Evolutionary conservation across 2,888 invertebrate genomes (phyloP).

Genomic region (Macaria liturata): DNA sequence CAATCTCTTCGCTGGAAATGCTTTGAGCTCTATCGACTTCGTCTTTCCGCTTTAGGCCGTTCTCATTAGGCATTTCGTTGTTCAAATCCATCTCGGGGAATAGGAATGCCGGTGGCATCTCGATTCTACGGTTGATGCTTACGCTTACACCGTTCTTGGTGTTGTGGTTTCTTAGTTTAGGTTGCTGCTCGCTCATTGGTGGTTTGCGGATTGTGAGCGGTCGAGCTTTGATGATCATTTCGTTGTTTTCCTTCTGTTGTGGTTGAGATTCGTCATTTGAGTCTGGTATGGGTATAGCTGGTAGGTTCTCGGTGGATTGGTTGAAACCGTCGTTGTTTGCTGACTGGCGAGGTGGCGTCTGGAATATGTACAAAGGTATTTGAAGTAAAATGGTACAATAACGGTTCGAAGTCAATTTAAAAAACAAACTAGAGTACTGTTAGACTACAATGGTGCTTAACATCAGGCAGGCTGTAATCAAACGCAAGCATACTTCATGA

Average conservation of each 20-base stretch:
- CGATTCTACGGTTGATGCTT: slow-evolving; percentile 88
- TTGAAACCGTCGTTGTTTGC: slow-evolving; percentile 68
- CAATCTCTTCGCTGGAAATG: slow-evolving; percentile 69
- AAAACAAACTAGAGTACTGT: too few relatives aligned
- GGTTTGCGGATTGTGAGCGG: slow-evolving; percentile 93
- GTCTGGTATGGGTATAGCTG: slow-evolving; percentile 65
- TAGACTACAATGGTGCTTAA: too few relatives aligned
- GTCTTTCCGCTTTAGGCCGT: slow-evolving; percentile 69
- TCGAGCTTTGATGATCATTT: slow-evolving; percentile 88
- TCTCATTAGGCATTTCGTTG: slow-evolving; percentile 70
- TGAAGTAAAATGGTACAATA: too few relatives aligned
- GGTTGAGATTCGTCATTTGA: slow-evolving; percentile 58
- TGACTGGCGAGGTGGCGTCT: slow-evolving; percentile 81
- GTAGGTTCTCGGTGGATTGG: slow-evolving; percentile 61
- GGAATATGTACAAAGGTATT: slow-evolving; percentile 35
- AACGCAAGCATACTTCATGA: too few relatives aligned
- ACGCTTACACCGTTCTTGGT: slow-evolving; percentile 85
- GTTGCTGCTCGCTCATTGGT: slow-evolving; percentile 91
- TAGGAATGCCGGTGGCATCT: slow-evolving; percentile 92
- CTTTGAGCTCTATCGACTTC: slow-evolving; percentile 73
- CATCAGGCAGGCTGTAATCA: too few relatives aligned
- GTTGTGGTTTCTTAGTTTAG: slow-evolving; percentile 86
- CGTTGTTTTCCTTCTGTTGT: slow-evolving; percentile 73
- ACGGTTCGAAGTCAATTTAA: too few relatives aligned
- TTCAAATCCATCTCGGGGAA: slow-evolving; percentile 89